A percentile compares a stretch with the other conserved stretches of the same genome.
These are phyloP conservation scores for Ichneumoninae sp. DNA, from an alignment of 2,888 invertebrate species.

Conservation along the genomic window DNA sequence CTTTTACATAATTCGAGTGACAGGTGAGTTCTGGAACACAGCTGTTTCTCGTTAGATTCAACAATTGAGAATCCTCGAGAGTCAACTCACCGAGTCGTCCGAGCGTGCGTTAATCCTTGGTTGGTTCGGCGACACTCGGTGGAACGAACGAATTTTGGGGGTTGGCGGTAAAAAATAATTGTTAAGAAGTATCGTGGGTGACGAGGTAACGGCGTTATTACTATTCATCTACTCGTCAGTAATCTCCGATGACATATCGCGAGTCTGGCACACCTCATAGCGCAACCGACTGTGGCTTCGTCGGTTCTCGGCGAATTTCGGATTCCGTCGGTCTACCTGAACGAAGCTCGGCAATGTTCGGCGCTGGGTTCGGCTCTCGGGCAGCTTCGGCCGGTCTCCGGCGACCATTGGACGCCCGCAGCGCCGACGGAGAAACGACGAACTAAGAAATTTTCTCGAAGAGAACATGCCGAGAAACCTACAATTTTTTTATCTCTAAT, in stretches of 20 bases:
- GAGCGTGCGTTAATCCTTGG: not conserved
- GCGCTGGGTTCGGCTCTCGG: slow-evolving; percentile 5
- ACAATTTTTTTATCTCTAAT: too few relatives aligned
- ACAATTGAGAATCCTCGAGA: slow-evolving; percentile 15
- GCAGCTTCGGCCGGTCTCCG: slow-evolving; percentile 14
- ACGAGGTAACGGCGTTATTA: slow-evolving; percentile 8
- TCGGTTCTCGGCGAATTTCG: slow-evolving; percentile 12
- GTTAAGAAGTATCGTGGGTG: not conserved
- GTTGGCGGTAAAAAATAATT: not conserved
- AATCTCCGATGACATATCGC: slow-evolving; percentile 61
- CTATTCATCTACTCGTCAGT: slow-evolving; percentile 53
- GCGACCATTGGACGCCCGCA: not conserved
- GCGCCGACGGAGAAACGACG: not conserved
- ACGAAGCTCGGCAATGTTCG: not conserved
- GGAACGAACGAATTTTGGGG: not conserved
- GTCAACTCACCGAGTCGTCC: slow-evolving; percentile 18
- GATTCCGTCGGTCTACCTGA: slow-evolving; percentile 1
- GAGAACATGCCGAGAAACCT: too few relatives aligned
- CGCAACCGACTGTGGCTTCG: slow-evolving; percentile 29
- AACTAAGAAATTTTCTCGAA: not conserved
- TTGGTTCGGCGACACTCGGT: not conserved
- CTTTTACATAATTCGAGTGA: not conserved
- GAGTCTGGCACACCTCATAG: slow-evolving; percentile 43
- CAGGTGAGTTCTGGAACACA: slow-evolving; percentile 1
- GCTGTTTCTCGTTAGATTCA: slow-evolving; percentile 36